Conservation (phyloP, 2,888 invertebrate genomes). For the Drosophila buzzatii region DNA sequence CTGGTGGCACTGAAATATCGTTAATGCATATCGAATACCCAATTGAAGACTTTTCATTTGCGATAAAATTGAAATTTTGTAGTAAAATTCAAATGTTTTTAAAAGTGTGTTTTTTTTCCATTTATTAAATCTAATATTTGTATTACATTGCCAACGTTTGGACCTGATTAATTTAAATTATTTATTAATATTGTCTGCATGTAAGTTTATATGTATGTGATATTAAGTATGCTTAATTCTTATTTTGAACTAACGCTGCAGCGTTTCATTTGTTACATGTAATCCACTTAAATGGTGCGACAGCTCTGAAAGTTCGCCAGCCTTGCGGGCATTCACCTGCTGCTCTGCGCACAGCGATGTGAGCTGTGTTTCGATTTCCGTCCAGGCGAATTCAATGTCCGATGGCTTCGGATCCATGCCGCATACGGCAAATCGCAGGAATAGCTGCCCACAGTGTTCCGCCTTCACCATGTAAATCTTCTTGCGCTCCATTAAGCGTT, state of each 20-base stretch:
- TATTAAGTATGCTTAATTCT: neutral
- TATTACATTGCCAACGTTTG: slow-evolving; percentile 3
- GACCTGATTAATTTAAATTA: slow-evolving; percentile 6
- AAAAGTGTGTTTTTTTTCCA: slow-evolving; percentile 1
- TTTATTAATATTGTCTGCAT: slow-evolving; percentile 32
- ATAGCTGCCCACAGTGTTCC: slow-evolving; percentile 88
- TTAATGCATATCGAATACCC: neutral
- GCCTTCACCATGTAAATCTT: slow-evolving; percentile 94
- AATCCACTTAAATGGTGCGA: slow-evolving; percentile 67
- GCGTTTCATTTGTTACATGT: slow-evolving; percentile 40
- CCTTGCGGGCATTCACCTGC: slow-evolving; percentile 35
- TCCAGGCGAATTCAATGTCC: slow-evolving; percentile 91
- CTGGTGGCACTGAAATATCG: neutral
- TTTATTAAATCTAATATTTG: slow-evolving; percentile 36
- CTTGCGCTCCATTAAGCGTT: slow-evolving; percentile 90
- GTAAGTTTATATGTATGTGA: slow-evolving; percentile 5
- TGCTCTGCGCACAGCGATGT: slow-evolving; percentile 79
- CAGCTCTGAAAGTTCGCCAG: slow-evolving; percentile 57
- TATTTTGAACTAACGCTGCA: slow-evolving; percentile 51
- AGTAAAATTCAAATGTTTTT: neutral
- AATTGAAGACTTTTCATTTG: neutral
- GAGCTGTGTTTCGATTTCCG: slow-evolving; percentile 88
- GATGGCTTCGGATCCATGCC: slow-evolving; percentile 89
- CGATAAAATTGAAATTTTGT: neutral
- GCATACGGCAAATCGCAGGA: slow-evolving; percentile 93